phyloP scores from a whole-genome alignment of 1,140 invertebrate genomes.

The Drosophila nasuta region DNA sequence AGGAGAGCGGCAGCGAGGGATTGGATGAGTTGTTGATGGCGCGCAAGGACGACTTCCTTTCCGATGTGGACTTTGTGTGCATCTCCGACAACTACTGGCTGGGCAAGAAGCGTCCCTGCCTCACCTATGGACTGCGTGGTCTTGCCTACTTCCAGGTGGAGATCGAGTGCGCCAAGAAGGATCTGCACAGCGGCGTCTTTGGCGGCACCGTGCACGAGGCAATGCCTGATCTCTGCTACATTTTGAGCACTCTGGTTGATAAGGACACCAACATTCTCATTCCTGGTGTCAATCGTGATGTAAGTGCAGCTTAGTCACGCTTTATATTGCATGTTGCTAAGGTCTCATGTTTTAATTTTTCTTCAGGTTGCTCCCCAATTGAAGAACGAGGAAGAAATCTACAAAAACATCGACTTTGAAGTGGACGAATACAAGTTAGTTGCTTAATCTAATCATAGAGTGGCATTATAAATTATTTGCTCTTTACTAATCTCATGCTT shows the following conservation, averaged over 20 bases:
- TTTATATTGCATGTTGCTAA: slow-evolving; percentile 10
- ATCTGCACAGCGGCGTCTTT: slow-evolving; percentile 97
- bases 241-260: slow-evolving; percentile 93
- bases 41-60: slow-evolving; percentile 92
- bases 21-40: slow-evolving; percentile 93
- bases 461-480: slow-evolving; percentile 54
- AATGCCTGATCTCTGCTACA: slow-evolving; percentile 94
- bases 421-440: slow-evolving; percentile 90
- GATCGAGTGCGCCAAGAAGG: slow-evolving; percentile 94
- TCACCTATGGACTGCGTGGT: slow-evolving; percentile 98
- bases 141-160: slow-evolving; percentile 97
- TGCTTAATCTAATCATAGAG: slow-evolving; percentile 58
- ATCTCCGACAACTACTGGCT: slow-evolving; percentile 99
- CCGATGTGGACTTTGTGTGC: slow-evolving; percentile 96
- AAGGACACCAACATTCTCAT: slow-evolving; percentile 93
- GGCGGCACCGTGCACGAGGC: slow-evolving; percentile 96
- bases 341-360: not conserved
- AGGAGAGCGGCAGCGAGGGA: slow-evolving; percentile 98
- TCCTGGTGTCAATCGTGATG: slow-evolving; percentile 92
- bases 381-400: slow-evolving; percentile 91
- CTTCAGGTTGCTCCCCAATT: slow-evolving; percentile 86
- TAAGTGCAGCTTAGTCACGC: slow-evolving; percentile 45
- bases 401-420: slow-evolving; percentile 96
- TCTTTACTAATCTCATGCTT: slow-evolving; percentile 6
- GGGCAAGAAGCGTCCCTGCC: slow-evolving; percentile 97